phyloP scores from a whole-genome alignment of 2,888 invertebrate genomes.

The Priocnemis perturbator region DNA sequence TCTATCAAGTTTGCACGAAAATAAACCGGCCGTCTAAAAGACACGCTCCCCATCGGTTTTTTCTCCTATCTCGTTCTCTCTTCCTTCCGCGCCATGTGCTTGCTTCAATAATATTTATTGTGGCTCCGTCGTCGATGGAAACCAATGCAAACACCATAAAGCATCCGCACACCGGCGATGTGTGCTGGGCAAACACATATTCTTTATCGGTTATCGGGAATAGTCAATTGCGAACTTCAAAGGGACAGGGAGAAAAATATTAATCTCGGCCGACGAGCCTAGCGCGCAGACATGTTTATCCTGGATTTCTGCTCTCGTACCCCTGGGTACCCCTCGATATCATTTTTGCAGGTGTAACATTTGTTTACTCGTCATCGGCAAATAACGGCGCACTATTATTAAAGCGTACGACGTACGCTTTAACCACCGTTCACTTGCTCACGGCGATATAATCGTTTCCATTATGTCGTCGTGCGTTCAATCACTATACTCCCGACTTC shows the following conservation, averaged over 20 bases:
- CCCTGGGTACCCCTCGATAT: background rate
- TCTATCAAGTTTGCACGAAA: slow-evolving; percentile 31
- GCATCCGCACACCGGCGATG: slow-evolving; percentile 21
- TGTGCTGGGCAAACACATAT: slow-evolving; percentile 35
- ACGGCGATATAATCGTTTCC: background rate
- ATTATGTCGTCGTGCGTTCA: background rate
- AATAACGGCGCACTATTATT: background rate
- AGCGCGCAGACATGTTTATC: too few relatives aligned
- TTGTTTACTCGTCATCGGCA: background rate
- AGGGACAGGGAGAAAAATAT: slow-evolving; percentile 23
- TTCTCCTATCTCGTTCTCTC: background rate
- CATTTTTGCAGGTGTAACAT: background rate
- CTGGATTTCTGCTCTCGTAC: background rate
- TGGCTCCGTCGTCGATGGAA: slow-evolving; percentile 49
- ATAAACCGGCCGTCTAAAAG: slow-evolving; percentile 34
- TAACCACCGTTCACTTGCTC: background rate
- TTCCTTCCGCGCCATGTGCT: slow-evolving; percentile 7
- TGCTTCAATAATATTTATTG: slow-evolving; percentile 56
- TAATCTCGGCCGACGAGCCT: slow-evolving; percentile 26
- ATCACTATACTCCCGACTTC: too few relatives aligned
- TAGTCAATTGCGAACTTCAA: slow-evolving; percentile 29
- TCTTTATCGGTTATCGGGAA: slow-evolving; percentile 33
- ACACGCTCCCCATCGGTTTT: background rate
- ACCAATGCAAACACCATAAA: slow-evolving; percentile 60
- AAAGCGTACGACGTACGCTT: background rate